Conservation (phyloP, 2,113 vertebrate species). For the Microcebus ravelobensis region DNA sequence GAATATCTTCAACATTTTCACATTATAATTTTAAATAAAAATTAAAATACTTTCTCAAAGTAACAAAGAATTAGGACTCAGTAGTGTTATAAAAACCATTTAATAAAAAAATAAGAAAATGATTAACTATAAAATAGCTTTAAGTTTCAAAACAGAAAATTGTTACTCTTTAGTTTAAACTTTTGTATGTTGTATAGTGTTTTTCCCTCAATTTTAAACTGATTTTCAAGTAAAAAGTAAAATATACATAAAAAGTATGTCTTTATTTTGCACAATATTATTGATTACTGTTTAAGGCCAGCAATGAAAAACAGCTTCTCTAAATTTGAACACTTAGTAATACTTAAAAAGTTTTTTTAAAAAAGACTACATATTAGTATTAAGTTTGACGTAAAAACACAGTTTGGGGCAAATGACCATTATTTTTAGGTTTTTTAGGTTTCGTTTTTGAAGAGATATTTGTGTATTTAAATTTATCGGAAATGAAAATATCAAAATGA, state of each 20-base stretch:
- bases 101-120: background rate
- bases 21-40: background rate
- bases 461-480: background rate
- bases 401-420: background rate
- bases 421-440: background rate
- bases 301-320: background rate
- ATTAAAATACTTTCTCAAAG: constrained; percentile 21
- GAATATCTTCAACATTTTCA: background rate
- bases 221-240: background rate
- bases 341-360: background rate
- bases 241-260: background rate
- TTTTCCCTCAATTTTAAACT: background rate
- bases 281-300: background rate
- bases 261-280: background rate
- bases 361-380: background rate
- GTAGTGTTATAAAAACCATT: background rate
- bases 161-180: background rate
- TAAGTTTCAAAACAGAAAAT: background rate
- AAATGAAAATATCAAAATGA: background rate
- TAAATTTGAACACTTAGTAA: background rate
- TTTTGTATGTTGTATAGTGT: background rate
- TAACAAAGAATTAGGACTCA: constrained; percentile 3
- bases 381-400: background rate
- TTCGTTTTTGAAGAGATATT: background rate
- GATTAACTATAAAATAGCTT: background rate